phyloP scores from a whole-genome alignment of 2,888 invertebrate species.

The Drosophila vallismaia region DNA sequence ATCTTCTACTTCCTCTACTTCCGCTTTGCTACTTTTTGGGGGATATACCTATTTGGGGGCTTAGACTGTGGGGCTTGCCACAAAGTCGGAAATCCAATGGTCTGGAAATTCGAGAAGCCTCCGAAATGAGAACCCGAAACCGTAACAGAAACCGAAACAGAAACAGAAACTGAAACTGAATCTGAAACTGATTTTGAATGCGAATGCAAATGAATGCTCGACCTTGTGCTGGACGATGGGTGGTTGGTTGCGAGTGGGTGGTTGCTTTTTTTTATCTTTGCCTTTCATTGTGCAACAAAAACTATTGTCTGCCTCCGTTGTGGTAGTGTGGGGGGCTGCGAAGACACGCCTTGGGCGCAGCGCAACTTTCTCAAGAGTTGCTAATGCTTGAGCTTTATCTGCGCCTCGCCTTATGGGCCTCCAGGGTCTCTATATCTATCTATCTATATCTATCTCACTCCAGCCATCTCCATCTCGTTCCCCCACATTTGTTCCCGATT shows the following conservation, averaged over 20 bases:
- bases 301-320: constrained; percentile 25
- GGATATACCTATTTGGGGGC: constrained; percentile 22
- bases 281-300: constrained; percentile 31
- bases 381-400: constrained; percentile 71
- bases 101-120: constrained; percentile 1
- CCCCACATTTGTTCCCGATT: not conserved
- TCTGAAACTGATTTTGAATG: constrained; percentile 37
- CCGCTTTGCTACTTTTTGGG: constrained; percentile 9
- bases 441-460: not conserved
- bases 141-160: constrained; percentile 20
- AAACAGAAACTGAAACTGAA: constrained; percentile 7
- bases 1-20: not conserved
- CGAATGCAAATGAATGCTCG: constrained; percentile 62
- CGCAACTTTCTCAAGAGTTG: constrained; percentile 72
- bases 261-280: not conserved
- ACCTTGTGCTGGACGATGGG: constrained; percentile 22
- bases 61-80: constrained; percentile 12
- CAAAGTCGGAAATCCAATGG: constrained; percentile 29
- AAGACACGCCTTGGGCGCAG: constrained; percentile 53
- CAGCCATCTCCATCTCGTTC: not conserved
- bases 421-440: constrained; percentile 21
- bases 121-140: constrained; percentile 3
- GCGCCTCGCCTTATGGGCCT: constrained; percentile 55
- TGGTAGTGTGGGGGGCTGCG: not conserved
- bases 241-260: not conserved